Evolutionary conservation across 2,797 vertebrate species (phyloP).

Genomic region (Petrocephalus schoutedeni): DNA sequence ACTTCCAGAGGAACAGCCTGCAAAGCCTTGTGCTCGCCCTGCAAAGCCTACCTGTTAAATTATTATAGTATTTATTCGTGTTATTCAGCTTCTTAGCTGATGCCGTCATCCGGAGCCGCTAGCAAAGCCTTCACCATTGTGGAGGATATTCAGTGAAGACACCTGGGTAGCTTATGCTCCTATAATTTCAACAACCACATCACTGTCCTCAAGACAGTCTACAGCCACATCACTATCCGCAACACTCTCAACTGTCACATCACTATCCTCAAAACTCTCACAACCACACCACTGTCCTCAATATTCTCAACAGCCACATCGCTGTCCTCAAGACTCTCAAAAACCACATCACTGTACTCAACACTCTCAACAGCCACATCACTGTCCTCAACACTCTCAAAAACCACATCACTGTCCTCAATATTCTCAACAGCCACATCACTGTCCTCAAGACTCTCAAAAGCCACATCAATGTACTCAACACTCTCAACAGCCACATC

Average conservation of each 20-base stretch:
- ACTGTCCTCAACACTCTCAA: too few species aligned
- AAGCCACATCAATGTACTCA: too few species aligned
- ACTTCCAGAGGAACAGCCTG: conserved; percentile 44
- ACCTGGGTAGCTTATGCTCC: neutral
- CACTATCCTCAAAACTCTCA: too few species aligned
- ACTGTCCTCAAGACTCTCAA: too few species aligned
- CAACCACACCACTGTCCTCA: too few species aligned
- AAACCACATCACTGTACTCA: too few species aligned
- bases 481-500: too few species aligned
- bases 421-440: too few species aligned
- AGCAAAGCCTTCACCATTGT: neutral
- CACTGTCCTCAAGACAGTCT: neutral
- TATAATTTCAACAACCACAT: neutral
- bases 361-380: too few species aligned
- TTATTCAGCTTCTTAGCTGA: neutral
- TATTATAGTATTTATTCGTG: conserved; percentile 33
- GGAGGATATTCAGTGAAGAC: neutral
- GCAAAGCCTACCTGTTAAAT: conserved; percentile 36
- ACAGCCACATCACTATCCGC: too few species aligned
- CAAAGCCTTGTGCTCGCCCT: conserved; percentile 28
- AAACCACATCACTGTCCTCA: too few species aligned
- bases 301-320: neutral
- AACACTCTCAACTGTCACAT: too few species aligned
- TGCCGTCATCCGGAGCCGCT: neutral
- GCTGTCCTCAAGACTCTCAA: neutral